Evolutionary conservation across 2,797 vertebrate genomes (phyloP).

Genomic region (Sebastes alutus): DNA sequence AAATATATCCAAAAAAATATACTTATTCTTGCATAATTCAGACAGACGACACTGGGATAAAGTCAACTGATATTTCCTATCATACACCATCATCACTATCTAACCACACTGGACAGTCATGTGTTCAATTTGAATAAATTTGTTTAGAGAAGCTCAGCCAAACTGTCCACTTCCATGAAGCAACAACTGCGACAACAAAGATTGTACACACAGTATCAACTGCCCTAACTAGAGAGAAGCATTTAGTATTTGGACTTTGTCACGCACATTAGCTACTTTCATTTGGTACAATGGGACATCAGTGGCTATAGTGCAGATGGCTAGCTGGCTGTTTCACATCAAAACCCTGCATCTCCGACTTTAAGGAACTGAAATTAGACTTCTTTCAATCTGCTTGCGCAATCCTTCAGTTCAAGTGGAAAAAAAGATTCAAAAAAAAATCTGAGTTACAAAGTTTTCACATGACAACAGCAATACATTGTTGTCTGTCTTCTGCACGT

Average conservation of each 20-base stretch:
- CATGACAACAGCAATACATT: background rate
- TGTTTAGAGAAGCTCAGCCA: conserved; percentile 49
- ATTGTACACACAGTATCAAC: background rate
- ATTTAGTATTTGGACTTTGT: background rate
- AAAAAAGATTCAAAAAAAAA: background rate
- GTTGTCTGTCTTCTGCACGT: background rate
- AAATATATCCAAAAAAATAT: conserved; percentile 53
- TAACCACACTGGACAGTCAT: conserved; percentile 8
- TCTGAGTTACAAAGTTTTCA: background rate
- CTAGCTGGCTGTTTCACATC: background rate
- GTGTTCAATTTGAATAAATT: conserved; percentile 25
- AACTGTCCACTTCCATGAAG: conserved; percentile 3
- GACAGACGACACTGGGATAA: conserved; percentile 7
- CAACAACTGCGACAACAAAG: conserved; percentile 8
- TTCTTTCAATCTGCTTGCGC: background rate
- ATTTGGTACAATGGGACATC: conserved; percentile 35
- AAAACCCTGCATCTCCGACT: conserved; percentile 5
- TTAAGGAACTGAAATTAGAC: background rate
- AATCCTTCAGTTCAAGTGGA: background rate
- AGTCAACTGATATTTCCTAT: background rate
- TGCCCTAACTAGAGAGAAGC: background rate
- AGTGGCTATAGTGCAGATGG: background rate
- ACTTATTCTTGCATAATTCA: conserved; percentile 20
- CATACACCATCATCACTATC: conserved; percentile 1
- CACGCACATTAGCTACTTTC: conserved; percentile 11